These are phyloP conservation scores for Drosophila quinaria DNA, from an alignment of 2,888 invertebrate species.

Conservation along the genomic window DNA sequence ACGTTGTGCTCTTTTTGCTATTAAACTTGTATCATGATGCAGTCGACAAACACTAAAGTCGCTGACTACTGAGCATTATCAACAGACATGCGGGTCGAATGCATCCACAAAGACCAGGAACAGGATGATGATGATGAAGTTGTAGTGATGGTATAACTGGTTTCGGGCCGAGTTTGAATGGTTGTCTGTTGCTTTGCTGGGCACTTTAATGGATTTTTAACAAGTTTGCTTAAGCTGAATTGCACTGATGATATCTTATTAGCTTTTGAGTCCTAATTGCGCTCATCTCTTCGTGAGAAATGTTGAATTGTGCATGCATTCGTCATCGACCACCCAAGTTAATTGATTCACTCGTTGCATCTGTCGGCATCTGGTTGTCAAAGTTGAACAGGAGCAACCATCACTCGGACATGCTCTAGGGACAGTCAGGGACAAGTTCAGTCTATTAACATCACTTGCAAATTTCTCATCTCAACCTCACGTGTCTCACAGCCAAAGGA, in stretches of 20 bases:
- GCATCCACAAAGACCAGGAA: conserved; percentile 16
- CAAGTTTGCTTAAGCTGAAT: conserved; percentile 43
- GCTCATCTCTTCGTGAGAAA: conserved; percentile 29
- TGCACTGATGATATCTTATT: conserved; percentile 58
- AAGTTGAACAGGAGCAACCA: conserved; percentile 7
- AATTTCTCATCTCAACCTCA: conserved; percentile 12
- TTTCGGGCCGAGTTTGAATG: conserved; percentile 18
- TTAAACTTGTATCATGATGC: neutral
- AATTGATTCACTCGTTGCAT: conserved; percentile 21
- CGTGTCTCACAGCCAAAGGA: conserved; percentile 22
- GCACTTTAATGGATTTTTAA: conserved; percentile 55
- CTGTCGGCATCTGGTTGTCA: conserved; percentile 21
- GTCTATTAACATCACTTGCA: conserved; percentile 12
- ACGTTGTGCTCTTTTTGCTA: neutral
- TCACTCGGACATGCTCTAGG: conserved; percentile 18
- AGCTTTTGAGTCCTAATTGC: conserved; percentile 55
- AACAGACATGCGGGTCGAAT: conserved; percentile 1
- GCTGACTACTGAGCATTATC: conserved; percentile 17
- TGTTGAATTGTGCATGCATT: conserved; percentile 25
- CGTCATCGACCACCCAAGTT: conserved; percentile 46
- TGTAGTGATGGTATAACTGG: conserved; percentile 33
- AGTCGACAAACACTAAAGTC: conserved; percentile 6
- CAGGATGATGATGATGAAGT: conserved; percentile 22
- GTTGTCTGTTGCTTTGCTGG: conserved; percentile 3
- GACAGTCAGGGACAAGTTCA: conserved; percentile 4